Percentiles rank a stretch among this genome's conserved stretches.
These are phyloP conservation scores for Anguilla anguilla DNA, from an alignment of 2,797 vertebrate species.

Conservation along the genomic window DNA sequence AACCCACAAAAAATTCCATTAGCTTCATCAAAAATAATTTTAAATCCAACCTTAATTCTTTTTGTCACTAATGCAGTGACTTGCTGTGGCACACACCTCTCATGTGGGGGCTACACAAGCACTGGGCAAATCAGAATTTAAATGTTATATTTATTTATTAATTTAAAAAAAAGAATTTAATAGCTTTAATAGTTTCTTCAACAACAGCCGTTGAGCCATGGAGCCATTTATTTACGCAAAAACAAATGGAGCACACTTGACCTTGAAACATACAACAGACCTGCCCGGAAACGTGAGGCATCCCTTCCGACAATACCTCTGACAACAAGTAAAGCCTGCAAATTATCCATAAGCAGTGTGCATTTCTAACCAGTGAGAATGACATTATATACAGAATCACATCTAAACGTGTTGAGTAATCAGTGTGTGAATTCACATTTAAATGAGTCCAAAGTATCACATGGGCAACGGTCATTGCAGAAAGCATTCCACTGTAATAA, in stretches of 20 bases:
- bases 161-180: not conserved
- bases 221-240: not conserved
- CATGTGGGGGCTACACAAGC: not conserved
- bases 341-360: not conserved
- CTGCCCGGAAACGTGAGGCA: not conserved
- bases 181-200: not conserved
- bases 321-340: not conserved
- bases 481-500: not conserved
- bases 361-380: not conserved
- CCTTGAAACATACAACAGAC: not conserved
- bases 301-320: not conserved
- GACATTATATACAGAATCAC: not conserved
- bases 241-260: not conserved
- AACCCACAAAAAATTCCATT: not conserved
- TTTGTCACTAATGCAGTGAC: not conserved
- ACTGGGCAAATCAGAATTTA: not conserved
- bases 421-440: not conserved
- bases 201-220: not conserved
- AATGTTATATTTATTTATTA: too few species aligned
- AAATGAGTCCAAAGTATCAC: not conserved
- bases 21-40: not conserved
- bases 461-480: not conserved
- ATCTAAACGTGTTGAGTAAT: not conserved
- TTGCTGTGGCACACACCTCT: not conserved
- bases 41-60: not conserved